These are phyloP conservation scores for Drosophila navojoa DNA, from an alignment of 1,140 invertebrate genomes.

Conservation along the genomic window DNA sequence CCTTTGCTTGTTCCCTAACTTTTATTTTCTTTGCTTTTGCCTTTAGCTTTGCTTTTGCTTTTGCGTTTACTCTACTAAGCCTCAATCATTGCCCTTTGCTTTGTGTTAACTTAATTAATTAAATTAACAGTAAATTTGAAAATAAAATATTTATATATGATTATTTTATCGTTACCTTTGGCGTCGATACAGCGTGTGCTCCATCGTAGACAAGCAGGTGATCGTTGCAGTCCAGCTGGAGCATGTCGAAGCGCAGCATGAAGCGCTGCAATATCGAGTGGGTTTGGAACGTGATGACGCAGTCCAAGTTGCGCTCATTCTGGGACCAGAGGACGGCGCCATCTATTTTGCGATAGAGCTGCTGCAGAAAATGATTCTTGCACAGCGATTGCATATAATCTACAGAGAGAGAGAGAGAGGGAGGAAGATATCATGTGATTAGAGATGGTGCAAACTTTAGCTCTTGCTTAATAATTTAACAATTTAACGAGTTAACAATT, in stretches of 20 bases:
- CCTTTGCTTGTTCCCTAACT: slow-evolving; percentile 33
- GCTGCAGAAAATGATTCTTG: slow-evolving; percentile 93
- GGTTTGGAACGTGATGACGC: slow-evolving; percentile 96
- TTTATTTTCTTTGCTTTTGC: too few relatives aligned
- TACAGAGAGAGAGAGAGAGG: slow-evolving; percentile 84
- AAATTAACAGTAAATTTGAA: too few relatives aligned
- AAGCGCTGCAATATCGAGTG: slow-evolving; percentile 96
- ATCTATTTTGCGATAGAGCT: slow-evolving; percentile 94
- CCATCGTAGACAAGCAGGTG: slow-evolving; percentile 96
- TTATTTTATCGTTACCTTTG: slow-evolving; percentile 88
- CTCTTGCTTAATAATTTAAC: slow-evolving; percentile 38
- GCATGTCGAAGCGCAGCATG: slow-evolving; percentile 93
- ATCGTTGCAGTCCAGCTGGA: slow-evolving; percentile 95
- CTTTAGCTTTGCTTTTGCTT: too few relatives aligned
- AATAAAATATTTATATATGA: slow-evolving; percentile 12
- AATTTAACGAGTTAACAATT: slow-evolving; percentile 11
- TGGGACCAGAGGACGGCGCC: slow-evolving; percentile 94
- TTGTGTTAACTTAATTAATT: too few relatives aligned
- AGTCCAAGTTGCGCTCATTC: slow-evolving; percentile 95
- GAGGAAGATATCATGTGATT: slow-evolving; percentile 21
- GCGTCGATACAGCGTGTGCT: slow-evolving; percentile 92
- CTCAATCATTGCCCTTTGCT: too few relatives aligned
- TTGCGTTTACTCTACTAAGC: too few relatives aligned
- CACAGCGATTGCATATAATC: slow-evolving; percentile 93
- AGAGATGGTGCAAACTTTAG: not conserved